Percentiles rank a stretch among this genome's conserved stretches.
Evolutionary conservation across 2,113 vertebrate genomes (phyloP).

Genomic region (Physeter macrocephalus): DNA sequence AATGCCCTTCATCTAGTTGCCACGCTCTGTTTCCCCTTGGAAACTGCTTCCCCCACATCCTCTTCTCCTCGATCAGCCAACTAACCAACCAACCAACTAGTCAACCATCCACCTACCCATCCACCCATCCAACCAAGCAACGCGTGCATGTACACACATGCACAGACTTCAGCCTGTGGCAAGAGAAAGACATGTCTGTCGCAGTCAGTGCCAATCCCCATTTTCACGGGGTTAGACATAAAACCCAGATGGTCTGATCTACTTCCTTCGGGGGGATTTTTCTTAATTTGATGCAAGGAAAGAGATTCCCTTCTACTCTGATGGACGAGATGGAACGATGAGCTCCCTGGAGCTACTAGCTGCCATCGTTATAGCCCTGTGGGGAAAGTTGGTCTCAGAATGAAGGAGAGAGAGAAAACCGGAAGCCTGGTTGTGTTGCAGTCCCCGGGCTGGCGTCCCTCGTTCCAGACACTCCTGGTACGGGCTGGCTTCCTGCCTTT

Average conservation of each 20-base stretch:
- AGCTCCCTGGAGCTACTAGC: neutral
- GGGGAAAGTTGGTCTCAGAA: neutral
- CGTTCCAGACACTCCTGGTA: rapidly evolving
- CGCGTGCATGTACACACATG: neutral
- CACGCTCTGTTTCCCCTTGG: neutral
- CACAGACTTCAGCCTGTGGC: neutral
- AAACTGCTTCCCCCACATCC: neutral
- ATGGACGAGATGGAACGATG: neutral
- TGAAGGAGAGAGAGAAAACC: neutral
- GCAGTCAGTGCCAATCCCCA: neutral
- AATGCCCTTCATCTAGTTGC: neutral
- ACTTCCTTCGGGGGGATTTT: neutral
- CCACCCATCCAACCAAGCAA: neutral
- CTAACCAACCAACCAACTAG: neutral
- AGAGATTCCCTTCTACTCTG: neutral
- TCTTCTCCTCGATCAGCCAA: neutral
- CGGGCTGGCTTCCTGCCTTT: neutral
- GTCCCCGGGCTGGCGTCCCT: neutral
- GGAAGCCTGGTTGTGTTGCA: neutral
- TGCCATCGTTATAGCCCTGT: too few relatives aligned
- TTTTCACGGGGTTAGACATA: neutral
- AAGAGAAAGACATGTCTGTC: neutral
- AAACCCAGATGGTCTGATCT: neutral
- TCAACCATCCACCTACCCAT: neutral
- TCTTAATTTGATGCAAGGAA: neutral